Conservation (phyloP, 30 jellyfish, hydroid and myxozoan genomes). For the Cassiopea xamachana region DNA sequence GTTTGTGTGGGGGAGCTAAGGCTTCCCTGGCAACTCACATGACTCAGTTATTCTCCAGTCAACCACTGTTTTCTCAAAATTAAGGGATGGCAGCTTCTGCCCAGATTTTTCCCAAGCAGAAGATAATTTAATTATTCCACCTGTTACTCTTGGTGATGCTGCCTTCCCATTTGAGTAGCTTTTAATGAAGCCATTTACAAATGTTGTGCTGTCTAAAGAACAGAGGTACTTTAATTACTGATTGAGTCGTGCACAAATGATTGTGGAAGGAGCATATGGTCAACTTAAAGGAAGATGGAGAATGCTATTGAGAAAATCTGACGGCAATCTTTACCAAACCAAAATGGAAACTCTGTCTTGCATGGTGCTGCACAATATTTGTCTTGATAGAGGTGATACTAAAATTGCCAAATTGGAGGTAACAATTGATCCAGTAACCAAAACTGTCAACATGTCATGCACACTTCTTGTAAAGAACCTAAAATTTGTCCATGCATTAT, state of each 20-base stretch:
- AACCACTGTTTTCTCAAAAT: conserved; percentile 63
- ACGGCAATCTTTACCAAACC: conserved; percentile 51
- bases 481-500: neutral
- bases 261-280: conserved; percentile 86
- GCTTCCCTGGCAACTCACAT: conserved; percentile 84
- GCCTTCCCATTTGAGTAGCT: conserved; percentile 63
- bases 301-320: conserved; percentile 52
- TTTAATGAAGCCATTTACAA: conserved; percentile 70
- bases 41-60: conserved; percentile 73
- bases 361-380: conserved; percentile 75
- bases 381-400: conserved; percentile 66
- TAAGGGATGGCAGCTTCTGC: conserved; percentile 50
- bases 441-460: conserved; percentile 10
- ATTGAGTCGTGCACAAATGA: conserved; percentile 89
- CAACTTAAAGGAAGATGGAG: conserved; percentile 79
- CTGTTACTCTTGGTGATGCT: conserved; percentile 73
- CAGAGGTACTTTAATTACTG: conserved; percentile 82
- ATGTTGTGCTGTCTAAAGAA: conserved; percentile 69
- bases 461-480: conserved; percentile 4
- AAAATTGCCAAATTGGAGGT: conserved; percentile 45
- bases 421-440: conserved; percentile 56
- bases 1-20: conserved; percentile 82
- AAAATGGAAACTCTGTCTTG: conserved; percentile 71
- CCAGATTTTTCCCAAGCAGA: conserved; percentile 44
- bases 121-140: conserved; percentile 45